Conservation (phyloP, 2,113 vertebrate species). For the Cyphomyrus plagiostoma region DNA sequence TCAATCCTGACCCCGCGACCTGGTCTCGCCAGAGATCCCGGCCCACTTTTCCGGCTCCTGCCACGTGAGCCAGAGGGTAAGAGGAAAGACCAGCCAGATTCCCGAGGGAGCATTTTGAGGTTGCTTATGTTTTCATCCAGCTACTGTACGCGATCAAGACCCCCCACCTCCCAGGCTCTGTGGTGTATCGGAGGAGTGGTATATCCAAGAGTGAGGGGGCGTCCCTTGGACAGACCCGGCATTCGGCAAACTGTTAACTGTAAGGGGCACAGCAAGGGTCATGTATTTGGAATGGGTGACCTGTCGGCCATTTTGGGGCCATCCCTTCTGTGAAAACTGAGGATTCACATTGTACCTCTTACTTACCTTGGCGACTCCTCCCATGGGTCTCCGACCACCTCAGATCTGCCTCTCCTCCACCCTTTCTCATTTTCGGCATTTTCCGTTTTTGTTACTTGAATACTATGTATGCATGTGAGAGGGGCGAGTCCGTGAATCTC, state of each 20-base stretch:
- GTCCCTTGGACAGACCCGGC: neutral
- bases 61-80: too few relatives aligned
- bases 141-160: slow-evolving; percentile 17
- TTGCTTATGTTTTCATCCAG: slow-evolving; percentile 24
- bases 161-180: neutral
- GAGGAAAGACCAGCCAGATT: slow-evolving; percentile 43
- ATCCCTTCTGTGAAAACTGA: neutral
- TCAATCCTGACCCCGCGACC: slow-evolving; percentile 37
- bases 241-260: neutral
- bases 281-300: neutral
- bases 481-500: slow-evolving; percentile 4
- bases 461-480: slow-evolving; percentile 59
- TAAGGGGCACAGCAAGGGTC: neutral
- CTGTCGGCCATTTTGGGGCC: neutral
- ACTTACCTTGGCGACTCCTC: slow-evolving; percentile 38
- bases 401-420: slow-evolving; percentile 21
- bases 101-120: slow-evolving; percentile 40
- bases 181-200: neutral
- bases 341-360: slow-evolving; percentile 39
- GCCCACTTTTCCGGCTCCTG: slow-evolving; percentile 27
- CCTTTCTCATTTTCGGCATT: neutral
- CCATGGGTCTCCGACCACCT: slow-evolving; percentile 20
- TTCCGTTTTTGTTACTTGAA: slow-evolving; percentile 52
- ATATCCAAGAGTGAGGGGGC: neutral
- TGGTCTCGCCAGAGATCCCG: slow-evolving; percentile 33